These are phyloP conservation scores for Pachliopta kotzebuea DNA, from an alignment of 2,888 invertebrate species.

Conservation along the genomic window DNA sequence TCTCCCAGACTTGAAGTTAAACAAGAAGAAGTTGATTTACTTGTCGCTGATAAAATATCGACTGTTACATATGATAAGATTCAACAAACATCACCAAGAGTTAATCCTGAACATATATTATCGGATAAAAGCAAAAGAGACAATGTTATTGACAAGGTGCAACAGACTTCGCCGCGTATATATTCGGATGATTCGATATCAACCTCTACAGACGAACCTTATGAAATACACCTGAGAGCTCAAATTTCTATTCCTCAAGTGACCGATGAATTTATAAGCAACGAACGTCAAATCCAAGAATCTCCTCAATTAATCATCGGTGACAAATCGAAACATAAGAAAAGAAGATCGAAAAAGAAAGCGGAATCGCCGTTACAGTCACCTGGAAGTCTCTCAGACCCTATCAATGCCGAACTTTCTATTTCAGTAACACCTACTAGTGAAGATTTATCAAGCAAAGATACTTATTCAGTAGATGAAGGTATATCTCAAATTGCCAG, in stretches of 20 bases:
- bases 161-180: slow-evolving; percentile 82
- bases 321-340: slow-evolving; percentile 65
- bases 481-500: slow-evolving; percentile 69
- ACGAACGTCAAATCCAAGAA: slow-evolving; percentile 57
- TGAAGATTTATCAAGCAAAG: slow-evolving; percentile 65
- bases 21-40: neutral
- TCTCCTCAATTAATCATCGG: slow-evolving; percentile 50
- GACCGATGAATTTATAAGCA: slow-evolving; percentile 63
- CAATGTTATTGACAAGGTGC: slow-evolving; percentile 40
- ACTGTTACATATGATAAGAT: slow-evolving; percentile 26
- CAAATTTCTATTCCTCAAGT: slow-evolving; percentile 78
- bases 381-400: slow-evolving; percentile 74
- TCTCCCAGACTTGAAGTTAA: slow-evolving; percentile 66
- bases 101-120: slow-evolving; percentile 11
- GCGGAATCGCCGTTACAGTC: slow-evolving; percentile 60
- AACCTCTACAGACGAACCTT: slow-evolving; percentile 77
- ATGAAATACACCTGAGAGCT: slow-evolving; percentile 82
- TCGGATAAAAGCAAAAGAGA: slow-evolving; percentile 26
- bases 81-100: slow-evolving; percentile 24
- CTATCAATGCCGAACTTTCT: slow-evolving; percentile 72
- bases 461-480: slow-evolving; percentile 69
- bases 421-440: slow-evolving; percentile 68
- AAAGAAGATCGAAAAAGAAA: slow-evolving; percentile 65
- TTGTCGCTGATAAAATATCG: slow-evolving; percentile 20
- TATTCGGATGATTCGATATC: slow-evolving; percentile 74